Evolutionary conservation across 1,140 invertebrate species (phyloP), one percentile per base, ranked within the genome.

Genomic region (Drosophila arawakana): DNA sequence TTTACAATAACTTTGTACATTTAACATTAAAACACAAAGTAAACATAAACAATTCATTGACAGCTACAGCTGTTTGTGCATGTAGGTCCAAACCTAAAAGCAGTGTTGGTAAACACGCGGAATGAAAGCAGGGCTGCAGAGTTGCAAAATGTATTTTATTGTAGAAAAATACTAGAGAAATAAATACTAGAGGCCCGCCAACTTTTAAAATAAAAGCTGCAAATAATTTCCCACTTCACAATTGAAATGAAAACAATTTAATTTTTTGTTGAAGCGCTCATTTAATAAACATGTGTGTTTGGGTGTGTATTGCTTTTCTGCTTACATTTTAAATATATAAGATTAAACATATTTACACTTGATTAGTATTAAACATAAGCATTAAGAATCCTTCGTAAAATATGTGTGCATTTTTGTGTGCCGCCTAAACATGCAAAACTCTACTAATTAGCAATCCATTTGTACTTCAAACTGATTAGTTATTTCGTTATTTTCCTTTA

Each of bases 291-390:
- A 39, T 65, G 57, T 80, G 13, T 70, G 46, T 71, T 59, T 69
- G 57, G 21, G 39, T 58, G 39, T 62, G 30, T 68, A 77, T 71
- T 80, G 80, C 73, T 80, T 73, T 67, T 52, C 57, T 67, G 63
- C 80, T 83, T 88, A 86, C 44, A 82, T 6, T 57, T 67, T 66
- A 63, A 30, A 11, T 63, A 11, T 63, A 73, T 65, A 57, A 66
- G 46, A 44, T 70, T 74, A 67, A 88, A 88, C 84, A 80, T 88
- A 88, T 88, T 75, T 88, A 88, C 83, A 88, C 47, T 88, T 74
- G 76, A 73, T 88, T 88, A 88, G 52, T 72, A 68, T 80, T 74
- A 80, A 63, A 88, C 63, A 88, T 88, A 79, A 71, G 59, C 67
- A 82, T 66, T 68, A 47, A 57, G 58, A 61, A 61, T 73, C 52